phyloP scores from a whole-genome alignment of 2,797 vertebrate genomes.

The Anguilla marmorata region DNA sequence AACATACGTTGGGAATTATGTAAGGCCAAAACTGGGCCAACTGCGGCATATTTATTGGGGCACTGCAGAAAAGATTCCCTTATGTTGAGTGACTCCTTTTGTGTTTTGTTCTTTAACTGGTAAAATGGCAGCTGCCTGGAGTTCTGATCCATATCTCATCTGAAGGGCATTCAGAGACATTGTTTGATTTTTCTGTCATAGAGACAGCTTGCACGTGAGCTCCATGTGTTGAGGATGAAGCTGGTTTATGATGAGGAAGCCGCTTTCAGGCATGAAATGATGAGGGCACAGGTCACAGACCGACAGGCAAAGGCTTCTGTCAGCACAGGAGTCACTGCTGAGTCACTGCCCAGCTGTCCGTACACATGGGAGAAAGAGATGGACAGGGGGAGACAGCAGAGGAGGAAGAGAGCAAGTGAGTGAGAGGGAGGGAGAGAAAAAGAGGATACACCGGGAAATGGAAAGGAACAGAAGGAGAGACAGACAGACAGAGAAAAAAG shows the following conservation, averaged over 20 bases:
- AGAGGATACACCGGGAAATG: background rate
- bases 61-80: background rate
- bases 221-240: background rate
- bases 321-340: background rate
- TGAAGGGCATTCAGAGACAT: background rate
- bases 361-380: background rate
- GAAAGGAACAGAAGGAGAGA: background rate
- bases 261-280: background rate
- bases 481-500: background rate
- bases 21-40: background rate
- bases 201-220: background rate
- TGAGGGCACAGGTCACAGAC: background rate
- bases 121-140: background rate
- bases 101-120: background rate
- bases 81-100: background rate
- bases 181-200: background rate
- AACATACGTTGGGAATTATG: background rate
- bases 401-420: background rate
- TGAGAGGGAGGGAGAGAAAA: background rate
- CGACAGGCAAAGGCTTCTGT: background rate
- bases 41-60: background rate
- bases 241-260: background rate
- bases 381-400: conserved; percentile 50
- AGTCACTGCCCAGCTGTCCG: background rate
- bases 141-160: background rate